These are phyloP conservation scores for Neoaliturus tenellus DNA, from an alignment of 2,888 invertebrate species.

Conservation along the genomic window DNA sequence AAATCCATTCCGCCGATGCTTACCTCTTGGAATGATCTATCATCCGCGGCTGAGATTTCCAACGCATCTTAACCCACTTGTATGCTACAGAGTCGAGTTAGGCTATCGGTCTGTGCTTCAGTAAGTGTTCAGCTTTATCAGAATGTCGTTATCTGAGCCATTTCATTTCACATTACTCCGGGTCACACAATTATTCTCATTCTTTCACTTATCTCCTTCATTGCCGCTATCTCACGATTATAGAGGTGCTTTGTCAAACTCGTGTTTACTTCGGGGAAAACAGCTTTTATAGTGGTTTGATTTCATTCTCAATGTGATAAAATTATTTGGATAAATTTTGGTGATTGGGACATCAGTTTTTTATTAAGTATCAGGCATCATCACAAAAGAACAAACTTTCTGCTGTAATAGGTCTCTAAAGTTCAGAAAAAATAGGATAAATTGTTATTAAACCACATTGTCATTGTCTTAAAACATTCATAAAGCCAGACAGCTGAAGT, in stretches of 20 bases:
- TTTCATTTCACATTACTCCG: constrained; percentile 31
- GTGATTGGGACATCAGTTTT: no score
- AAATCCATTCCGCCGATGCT: not conserved
- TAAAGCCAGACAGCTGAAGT: no score
- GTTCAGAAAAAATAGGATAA: no score
- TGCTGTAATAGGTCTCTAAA: no score
- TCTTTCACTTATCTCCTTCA: constrained; percentile 51
- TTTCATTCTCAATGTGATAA: not conserved
- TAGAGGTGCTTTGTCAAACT: constrained; percentile 30
- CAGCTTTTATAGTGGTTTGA: not conserved
- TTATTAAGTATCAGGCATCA: no score
- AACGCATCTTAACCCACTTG: not conserved
- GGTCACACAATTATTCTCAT: constrained; percentile 47
- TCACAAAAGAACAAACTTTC: no score
- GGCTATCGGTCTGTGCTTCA: not conserved
- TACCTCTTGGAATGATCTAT: not conserved
- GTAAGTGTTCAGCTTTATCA: constrained; percentile 23
- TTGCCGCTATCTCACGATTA: constrained; percentile 42
- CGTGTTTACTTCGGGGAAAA: not conserved
- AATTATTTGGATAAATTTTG: no score
- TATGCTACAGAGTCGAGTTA: not conserved
- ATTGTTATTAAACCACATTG: no score
- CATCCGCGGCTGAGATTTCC: constrained; percentile 33
- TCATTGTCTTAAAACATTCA: no score
- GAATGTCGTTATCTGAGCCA: constrained; percentile 32